Conservation (phyloP, 30 jellyfish, hydroid and myxozoan species). For the Nemopilema nomurai region DNA sequence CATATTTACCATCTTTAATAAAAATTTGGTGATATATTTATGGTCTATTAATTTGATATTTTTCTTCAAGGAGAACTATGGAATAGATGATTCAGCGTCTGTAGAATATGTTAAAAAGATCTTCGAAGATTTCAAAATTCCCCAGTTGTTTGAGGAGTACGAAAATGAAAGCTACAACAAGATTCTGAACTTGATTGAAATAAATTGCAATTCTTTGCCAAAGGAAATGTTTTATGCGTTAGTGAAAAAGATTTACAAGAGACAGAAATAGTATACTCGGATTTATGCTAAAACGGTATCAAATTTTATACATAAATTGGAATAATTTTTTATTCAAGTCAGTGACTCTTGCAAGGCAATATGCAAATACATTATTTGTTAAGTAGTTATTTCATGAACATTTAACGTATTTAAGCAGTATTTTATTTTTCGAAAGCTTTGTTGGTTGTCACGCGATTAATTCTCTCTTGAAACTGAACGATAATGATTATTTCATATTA, state of each 20-base stretch:
- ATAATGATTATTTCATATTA: too few species aligned
- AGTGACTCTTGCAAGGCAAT: not conserved
- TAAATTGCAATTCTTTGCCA: constrained; percentile 53
- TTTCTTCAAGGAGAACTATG: constrained; percentile 64
- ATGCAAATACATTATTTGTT: not conserved
- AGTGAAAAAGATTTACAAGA: constrained; percentile 60
- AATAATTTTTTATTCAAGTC: not conserved
- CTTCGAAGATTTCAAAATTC: constrained; percentile 48
- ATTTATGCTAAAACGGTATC: not conserved
- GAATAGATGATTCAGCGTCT: constrained; percentile 56
- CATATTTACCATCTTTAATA: too few species aligned
- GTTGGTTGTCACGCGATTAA: too few species aligned
- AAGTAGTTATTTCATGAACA: not conserved
- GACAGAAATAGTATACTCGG: constrained; percentile 31
- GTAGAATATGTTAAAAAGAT: constrained; percentile 56
- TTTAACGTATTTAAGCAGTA: not conserved
- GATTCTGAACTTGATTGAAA: constrained; percentile 45
- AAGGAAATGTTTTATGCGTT: constrained; percentile 67
- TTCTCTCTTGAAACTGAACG: too few species aligned
- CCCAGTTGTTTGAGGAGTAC: constrained; percentile 41
- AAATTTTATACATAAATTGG: not conserved
- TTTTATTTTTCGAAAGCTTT: too few species aligned
- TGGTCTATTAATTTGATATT: not conserved
- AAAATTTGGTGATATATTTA: too few species aligned
- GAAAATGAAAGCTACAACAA: constrained; percentile 63